Evolutionary conservation across 1,140 invertebrate species (phyloP).

Genomic region (Pseudoatta argentina): DNA sequence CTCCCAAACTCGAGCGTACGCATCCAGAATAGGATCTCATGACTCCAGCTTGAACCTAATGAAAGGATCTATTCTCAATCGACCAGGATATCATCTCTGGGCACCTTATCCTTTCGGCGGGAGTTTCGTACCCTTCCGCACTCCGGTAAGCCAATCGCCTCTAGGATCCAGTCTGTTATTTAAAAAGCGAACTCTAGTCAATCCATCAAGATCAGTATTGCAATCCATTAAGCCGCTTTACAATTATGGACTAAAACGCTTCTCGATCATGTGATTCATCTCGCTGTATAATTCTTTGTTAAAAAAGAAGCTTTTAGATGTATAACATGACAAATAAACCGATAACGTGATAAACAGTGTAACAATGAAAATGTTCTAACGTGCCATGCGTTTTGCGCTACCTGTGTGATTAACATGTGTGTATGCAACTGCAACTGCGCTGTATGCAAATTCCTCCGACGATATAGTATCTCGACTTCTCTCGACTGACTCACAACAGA

Average conservation of each 20-base stretch:
- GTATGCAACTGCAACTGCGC: not conserved
- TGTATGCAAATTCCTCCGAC: not conserved
- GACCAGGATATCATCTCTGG: not conserved
- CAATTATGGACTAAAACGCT: not conserved
- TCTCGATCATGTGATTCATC: not conserved
- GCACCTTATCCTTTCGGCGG: not conserved
- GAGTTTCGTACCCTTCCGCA: not conserved
- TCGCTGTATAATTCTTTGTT: not conserved
- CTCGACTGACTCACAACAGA: not conserved
- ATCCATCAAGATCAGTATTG: not conserved
- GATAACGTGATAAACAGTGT: not conserved
- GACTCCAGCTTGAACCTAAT: not conserved
- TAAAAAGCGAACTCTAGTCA: not conserved
- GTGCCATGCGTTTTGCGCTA: not conserved
- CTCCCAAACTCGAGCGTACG: not conserved
- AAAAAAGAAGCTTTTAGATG: not conserved
- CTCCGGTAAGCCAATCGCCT: conserved; percentile 28
- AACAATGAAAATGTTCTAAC: conserved; percentile 5
- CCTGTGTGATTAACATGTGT: conserved; percentile 13
- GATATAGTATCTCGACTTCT: not conserved
- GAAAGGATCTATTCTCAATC: too few species aligned
- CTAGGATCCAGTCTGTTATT: not conserved
- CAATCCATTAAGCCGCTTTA: not conserved
- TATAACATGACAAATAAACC: not conserved
- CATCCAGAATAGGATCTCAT: not conserved